Conservation (phyloP, 2,888 invertebrate species). For the Melieria omissa region DNA sequence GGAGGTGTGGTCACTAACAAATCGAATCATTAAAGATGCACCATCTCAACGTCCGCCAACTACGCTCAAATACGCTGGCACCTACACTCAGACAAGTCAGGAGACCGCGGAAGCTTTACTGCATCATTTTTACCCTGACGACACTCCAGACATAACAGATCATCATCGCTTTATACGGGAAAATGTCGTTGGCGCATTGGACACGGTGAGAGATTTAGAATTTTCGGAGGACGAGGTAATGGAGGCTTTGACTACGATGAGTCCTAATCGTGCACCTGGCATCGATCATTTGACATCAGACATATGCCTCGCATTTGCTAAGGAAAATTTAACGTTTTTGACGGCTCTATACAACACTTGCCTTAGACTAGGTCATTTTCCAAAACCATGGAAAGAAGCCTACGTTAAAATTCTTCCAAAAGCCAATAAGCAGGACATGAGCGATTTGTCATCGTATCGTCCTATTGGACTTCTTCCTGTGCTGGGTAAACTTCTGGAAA, state of each 20-base stretch:
- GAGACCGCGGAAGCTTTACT: slow-evolving; percentile 1
- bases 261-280: background rate
- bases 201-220: background rate
- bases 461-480: no score
- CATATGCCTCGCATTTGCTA: background rate
- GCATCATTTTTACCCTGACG: background rate
- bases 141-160: no score
- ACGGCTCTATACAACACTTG: background rate
- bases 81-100: background rate
- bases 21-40: background rate
- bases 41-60: background rate
- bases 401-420: no score
- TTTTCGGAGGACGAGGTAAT: background rate
- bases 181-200: background rate
- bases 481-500: no score
- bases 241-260: background rate
- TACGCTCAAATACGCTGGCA: background rate
- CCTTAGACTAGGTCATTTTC: background rate
- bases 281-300: background rate
- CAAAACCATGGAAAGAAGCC: slow-evolving; percentile 6
- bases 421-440: no score
- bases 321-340: background rate
- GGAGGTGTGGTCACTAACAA: background rate
- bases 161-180: background rate
- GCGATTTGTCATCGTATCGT: no score